Base-by-base conservation (phyloP, 2,888 invertebrate genomes). In the Zaprionus bogoriensis region DNA sequence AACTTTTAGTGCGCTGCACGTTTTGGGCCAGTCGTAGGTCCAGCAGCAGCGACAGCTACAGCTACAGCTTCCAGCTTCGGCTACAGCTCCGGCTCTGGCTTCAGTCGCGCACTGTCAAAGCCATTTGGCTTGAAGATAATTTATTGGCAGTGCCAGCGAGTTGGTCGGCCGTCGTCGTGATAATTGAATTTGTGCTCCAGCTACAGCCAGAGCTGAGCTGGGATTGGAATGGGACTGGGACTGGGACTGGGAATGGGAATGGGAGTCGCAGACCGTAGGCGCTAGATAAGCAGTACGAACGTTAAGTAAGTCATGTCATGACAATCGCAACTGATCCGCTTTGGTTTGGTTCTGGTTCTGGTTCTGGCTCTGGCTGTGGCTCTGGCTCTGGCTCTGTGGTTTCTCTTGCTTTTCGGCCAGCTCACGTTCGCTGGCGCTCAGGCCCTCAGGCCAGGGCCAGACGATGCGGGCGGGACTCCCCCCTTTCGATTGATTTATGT, bases 281-380 rank as follows among this genome's bases (percentile, higher is more conserved):
- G 62, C 64, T 77, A 79, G 81, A 85, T 82, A 85, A 82, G 80
- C 75, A 38, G 64, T 60, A 65, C 62, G 68, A 75, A 65, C 75
- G 79, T 77, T 82, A 85, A 82, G 85, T 85, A 82, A 82, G 81
- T 69, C 81, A 81, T 81, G 81, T 79, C 85, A 82, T 82, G 83
- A 69, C 85, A 81, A 82, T 84, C 82, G 67, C 78, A 70, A n/a
- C 51, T 64, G 77, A 70, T 67, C 71, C 74, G 71, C 60, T 47
- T 67, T 57, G 64, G 45, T 10, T 44, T 47, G 36, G 44, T 25
- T 14, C 32, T 36, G 7, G 25, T 27, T 23, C 38, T 20, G 22
- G 2, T 25, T 47, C 32, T 10, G n/a, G n/a, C n/a, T n/a, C n/a
- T n/a, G n/a, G n/a, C n/a, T n/a, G n/a, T n/a, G n/a, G n/a, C n/a